Percentiles rank a stretch among this genome's conserved stretches.
These are phyloP conservation scores for Drosophila teissieri DNA, from an alignment of 1,140 invertebrate species.

Conservation along the genomic window DNA sequence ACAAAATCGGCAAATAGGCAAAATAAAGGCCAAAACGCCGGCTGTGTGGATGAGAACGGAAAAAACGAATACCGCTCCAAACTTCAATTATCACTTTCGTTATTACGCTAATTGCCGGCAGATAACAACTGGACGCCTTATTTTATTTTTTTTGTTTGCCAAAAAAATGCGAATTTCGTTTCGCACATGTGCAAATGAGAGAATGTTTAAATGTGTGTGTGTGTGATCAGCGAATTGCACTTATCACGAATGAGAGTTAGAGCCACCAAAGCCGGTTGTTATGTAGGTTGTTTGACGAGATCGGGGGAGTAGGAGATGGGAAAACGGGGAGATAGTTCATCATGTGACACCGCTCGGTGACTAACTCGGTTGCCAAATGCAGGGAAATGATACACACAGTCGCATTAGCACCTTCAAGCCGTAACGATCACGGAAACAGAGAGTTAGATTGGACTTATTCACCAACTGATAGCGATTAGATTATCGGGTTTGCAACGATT, in stretches of 20 bases:
- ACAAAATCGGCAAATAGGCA: conserved; percentile 8
- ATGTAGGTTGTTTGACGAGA: conserved; percentile 11
- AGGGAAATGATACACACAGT: conserved; percentile 17
- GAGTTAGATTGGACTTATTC: conserved; percentile 23
- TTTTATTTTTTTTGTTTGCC: conserved; percentile 25
- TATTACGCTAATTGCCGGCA: conserved; percentile 69
- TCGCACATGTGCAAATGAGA: conserved; percentile 9
- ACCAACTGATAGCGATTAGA: conserved; percentile 36
- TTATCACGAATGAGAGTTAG: conserved; percentile 57
- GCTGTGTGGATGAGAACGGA: conserved; percentile 30
- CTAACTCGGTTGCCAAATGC: conserved; percentile 48
- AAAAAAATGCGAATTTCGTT: conserved; percentile 53
- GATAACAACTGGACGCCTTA: conserved; percentile 47
- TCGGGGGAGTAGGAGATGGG: neutral
- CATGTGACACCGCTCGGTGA: conserved; percentile 61
- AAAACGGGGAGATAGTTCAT: conserved; percentile 25
- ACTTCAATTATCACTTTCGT: conserved; percentile 75
- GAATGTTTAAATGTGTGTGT: neutral
- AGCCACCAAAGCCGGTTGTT: conserved; percentile 53
- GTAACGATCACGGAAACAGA: conserved; percentile 1
- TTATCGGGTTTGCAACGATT: conserved; percentile 23
- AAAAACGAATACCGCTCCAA: conserved; percentile 43
- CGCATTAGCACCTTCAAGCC: conserved; percentile 28
- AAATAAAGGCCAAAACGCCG: conserved; percentile 34
- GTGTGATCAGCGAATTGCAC: conserved; percentile 57